phyloP scores from a whole-genome alignment of 2,888 invertebrate genomes.

The Andrena praecox region DNA sequence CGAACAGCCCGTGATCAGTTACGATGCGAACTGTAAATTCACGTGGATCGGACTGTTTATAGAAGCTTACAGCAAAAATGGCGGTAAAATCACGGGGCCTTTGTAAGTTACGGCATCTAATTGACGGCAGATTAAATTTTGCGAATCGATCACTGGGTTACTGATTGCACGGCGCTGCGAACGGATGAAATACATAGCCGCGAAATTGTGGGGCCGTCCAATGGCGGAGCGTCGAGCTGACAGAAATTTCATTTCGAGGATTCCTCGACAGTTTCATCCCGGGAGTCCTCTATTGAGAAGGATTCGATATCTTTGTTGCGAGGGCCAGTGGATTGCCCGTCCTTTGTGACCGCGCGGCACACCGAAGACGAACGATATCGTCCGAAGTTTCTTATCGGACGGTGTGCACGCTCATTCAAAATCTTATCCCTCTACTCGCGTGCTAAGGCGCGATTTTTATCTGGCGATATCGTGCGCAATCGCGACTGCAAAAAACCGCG shows the following conservation, averaged over 20 bases:
- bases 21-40: constrained; percentile 5
- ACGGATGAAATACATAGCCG: too few species aligned
- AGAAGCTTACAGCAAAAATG: neutral
- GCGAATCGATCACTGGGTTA: too few species aligned
- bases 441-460: constrained; percentile 28
- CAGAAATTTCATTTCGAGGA: neutral
- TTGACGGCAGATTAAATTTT: too few species aligned
- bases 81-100: neutral
- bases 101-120: neutral
- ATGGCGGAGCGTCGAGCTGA: neutral
- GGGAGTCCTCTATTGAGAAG: neutral
- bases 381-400: constrained; percentile 30
- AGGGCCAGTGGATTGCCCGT: neutral
- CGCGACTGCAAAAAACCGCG: constrained; percentile 16
- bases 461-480: constrained; percentile 23
- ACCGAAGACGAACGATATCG: neutral
- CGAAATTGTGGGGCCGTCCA: neutral
- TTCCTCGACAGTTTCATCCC: neutral
- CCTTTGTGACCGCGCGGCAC: constrained; percentile 1
- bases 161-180: too few species aligned
- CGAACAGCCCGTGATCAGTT: neutral
- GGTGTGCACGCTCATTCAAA: constrained; percentile 27
- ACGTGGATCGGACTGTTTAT: neutral
- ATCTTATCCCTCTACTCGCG: constrained; percentile 14
- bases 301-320: neutral